Evolutionary conservation across 2,797 vertebrate genomes (phyloP).

Genomic region (Loris lydekkerianus): DNA sequence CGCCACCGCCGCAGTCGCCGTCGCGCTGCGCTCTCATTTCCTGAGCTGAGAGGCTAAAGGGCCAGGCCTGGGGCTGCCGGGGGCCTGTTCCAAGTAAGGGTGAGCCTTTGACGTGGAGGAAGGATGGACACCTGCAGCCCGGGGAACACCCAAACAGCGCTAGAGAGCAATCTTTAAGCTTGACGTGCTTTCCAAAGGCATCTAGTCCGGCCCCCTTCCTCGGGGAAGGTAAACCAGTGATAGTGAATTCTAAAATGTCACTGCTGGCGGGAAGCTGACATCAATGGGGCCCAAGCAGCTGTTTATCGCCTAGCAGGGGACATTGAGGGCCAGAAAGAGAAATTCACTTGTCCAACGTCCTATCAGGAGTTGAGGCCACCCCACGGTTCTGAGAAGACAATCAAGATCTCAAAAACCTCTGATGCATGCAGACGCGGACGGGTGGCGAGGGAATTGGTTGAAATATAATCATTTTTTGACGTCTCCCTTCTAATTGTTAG

Average conservation of each 20-base stretch:
- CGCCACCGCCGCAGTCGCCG: slow-evolving; percentile 29
- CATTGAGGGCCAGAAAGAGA: neutral
- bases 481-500: neutral
- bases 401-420: neutral
- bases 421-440: neutral
- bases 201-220: neutral
- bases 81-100: neutral
- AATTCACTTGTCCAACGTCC: neutral
- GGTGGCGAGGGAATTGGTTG: neutral
- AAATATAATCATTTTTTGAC: neutral
- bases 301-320: neutral
- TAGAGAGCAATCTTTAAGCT: neutral
- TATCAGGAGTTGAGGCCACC: neutral
- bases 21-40: neutral
- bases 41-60: neutral
- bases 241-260: neutral
- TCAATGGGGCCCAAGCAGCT: neutral
- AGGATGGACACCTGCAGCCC: neutral
- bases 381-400: neutral
- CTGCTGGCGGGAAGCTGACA: neutral
- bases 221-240: neutral
- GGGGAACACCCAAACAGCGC: neutral
- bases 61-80: neutral
- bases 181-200: neutral
- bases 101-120: neutral